These are phyloP conservation scores for Trachelus troglodyta DNA, from an alignment of 2,888 invertebrate genomes.

Conservation along the genomic window DNA sequence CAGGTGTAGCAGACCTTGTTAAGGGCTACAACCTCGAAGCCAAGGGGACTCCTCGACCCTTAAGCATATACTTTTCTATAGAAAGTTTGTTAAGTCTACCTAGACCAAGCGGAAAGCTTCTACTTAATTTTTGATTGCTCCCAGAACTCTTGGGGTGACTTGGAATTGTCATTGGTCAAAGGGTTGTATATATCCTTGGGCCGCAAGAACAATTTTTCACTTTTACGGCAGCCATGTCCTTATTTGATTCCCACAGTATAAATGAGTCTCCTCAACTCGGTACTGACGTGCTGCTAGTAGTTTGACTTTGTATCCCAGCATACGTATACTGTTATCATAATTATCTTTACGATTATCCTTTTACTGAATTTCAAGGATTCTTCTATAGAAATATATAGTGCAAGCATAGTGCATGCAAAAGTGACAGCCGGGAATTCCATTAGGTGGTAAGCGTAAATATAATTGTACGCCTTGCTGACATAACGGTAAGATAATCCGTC, in stretches of 20 bases:
- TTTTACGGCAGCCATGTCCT: background rate
- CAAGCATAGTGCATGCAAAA: background rate
- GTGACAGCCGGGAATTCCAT: conserved; percentile 44
- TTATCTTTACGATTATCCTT: background rate
- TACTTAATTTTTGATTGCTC: background rate
- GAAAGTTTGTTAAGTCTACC: background rate
- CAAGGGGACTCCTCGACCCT: background rate
- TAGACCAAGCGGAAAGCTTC: background rate
- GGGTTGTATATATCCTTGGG: background rate
- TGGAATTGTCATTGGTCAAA: background rate
- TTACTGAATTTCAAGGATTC: background rate
- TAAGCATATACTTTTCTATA: background rate
- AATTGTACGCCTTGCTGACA: conserved; percentile 59
- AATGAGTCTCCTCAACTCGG: background rate
- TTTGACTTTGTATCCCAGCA: background rate
- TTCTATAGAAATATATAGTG: background rate
- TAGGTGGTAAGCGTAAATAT: conserved; percentile 61
- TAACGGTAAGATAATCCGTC: conserved; percentile 63
- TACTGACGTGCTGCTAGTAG: background rate
- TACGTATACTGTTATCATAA: background rate
- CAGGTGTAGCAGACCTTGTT: conserved; percentile 43
- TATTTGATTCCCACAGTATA: background rate
- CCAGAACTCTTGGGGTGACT: background rate
- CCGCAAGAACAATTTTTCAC: background rate
- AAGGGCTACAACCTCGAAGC: conserved; percentile 21